Evolutionary conservation across 2,888 invertebrate genomes (phyloP), one percentile per base, ranked within the genome.

Genomic region (Amphiduros pacificus): DNA sequence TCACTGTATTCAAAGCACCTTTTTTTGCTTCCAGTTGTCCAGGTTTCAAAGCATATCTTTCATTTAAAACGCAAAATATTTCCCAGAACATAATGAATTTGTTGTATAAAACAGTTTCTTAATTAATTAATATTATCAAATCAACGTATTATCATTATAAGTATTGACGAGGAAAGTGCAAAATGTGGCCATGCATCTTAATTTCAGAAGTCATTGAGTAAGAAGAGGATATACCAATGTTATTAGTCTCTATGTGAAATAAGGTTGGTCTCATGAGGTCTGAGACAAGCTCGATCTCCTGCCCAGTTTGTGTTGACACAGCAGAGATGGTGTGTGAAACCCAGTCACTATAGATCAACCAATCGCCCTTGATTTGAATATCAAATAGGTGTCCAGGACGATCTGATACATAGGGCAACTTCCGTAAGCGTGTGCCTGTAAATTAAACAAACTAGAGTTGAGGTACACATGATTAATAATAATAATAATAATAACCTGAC

Each of bases 211-310:
- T 11, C 17, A 11, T 36, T 36, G 36, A 36, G 17, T 11, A 36
- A 36, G 36, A 17, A 36, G 36, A 11, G 36, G 17, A 36, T 9
- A 36, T 11, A 36, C 36, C 36, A 36, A 36, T 17, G 36, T 36
- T 17, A 44, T 44, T 22, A 44, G n/a, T 44, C 22, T 5, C 49
- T 14, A 58, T 11, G 24, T 36, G 29, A 51, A 58, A 58, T 26
- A 24, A 22, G 5, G 58, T 58, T 4, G 58, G 58, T 26, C 58
- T 49, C 51, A 51, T 58, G 22, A 58, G 51, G 17, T 51, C 58
- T 29, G 5, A 26, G 22, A 58, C 44, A 17, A 51, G 51, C 17
- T 4, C 51, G 20, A 17, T 24, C 26, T 22, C 17, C 26, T 26
- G 24, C n/a, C 51, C 51, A 24, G 51, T 51, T 51, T n/a, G n/a